Evolutionary conservation across 1,140 invertebrate species (phyloP), one percentile per base, ranked within the genome.

Genomic region (Bursaphelenchus mucronatus): DNA sequence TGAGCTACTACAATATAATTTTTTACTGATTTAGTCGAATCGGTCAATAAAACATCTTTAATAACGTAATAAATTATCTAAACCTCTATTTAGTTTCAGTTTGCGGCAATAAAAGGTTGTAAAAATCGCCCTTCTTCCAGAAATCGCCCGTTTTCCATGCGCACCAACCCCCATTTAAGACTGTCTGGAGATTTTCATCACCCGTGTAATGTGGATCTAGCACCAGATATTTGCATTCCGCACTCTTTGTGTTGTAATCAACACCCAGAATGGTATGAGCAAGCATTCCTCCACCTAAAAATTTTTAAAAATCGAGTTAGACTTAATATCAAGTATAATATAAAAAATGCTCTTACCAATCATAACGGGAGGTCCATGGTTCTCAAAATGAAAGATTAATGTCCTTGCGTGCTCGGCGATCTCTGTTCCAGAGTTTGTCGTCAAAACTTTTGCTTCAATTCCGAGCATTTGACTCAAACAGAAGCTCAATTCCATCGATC

Each of bases 191-290:
- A 65, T 87, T 82, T 58, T 87, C 87, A 11, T 74, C 74, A 0
- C 93, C 94, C 0, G 90, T 94, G 79, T 95, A 98, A 85, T 99
- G 96, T 0, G 96, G 96, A 86, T 99, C 96, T 8, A 99, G 83
- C 69, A 99, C 91, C 0, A 99, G 84, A 74, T 93, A 98, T 73
- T 89, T 88, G 0, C 89, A 85, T 65, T 92, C 88, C 5, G 86
- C 86, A 13, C 87, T 89, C 41, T 86, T 82, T 61, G 88, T 85
- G 80, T 93, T 89, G 75, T 89, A 92, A 79, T 90, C 89, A 3
- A 98, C 87, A 5, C 96, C 96, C 63, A 98, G 84, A 66, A 99
- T 97, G 44, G 95, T 98, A 79, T 99, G 94, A 17, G 96, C 96
- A 68, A 97, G 84, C 40, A 94, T 91, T 73, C 94, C 94, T 30